Conservation (phyloP, 2,888 invertebrate genomes). For the Perdita meconis region DNA sequence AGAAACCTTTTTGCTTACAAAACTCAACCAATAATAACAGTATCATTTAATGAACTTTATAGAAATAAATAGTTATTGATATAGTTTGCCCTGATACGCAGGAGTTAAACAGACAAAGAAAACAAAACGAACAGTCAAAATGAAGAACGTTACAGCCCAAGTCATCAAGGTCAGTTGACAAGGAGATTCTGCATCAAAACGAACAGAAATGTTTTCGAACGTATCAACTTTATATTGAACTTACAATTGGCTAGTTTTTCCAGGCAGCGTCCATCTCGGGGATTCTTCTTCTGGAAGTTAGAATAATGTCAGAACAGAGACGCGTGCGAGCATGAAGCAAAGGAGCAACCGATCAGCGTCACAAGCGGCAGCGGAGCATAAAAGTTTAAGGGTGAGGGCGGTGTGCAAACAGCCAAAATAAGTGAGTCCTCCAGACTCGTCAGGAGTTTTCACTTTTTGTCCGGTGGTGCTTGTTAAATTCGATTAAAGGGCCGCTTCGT, state of each 20-base stretch:
- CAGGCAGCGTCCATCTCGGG: slow-evolving; percentile 10
- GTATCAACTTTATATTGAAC: slow-evolving; percentile 56
- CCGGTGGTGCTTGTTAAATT: slow-evolving; percentile 21
- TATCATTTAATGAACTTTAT: too few species aligned
- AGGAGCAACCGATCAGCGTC: slow-evolving; percentile 53
- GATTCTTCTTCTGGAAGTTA: slow-evolving; percentile 38
- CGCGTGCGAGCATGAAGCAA: slow-evolving; percentile 55
- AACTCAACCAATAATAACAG: too few species aligned
- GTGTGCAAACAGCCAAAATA: slow-evolving; percentile 63
- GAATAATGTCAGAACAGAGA: slow-evolving; percentile 47
- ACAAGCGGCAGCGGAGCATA: slow-evolving; percentile 57
- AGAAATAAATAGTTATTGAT: too few species aligned
- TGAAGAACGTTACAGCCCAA: too few species aligned
- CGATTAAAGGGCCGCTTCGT: slow-evolving; percentile 32
- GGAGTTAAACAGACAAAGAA: too few species aligned
- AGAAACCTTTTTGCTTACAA: too few species aligned
- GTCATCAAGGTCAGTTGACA: too few species aligned
- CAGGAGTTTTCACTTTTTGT: slow-evolving; percentile 44
- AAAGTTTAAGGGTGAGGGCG: slow-evolving; percentile 69
- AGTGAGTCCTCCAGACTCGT: slow-evolving; percentile 48
- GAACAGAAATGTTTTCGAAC: not conserved
- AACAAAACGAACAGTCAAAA: too few species aligned
- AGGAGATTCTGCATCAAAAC: too few species aligned
- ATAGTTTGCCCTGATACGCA: too few species aligned
- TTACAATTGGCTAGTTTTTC: not conserved